phyloP scores from a whole-genome alignment of 1,140 invertebrate genomes.

The Spodoptera litura region DNA sequence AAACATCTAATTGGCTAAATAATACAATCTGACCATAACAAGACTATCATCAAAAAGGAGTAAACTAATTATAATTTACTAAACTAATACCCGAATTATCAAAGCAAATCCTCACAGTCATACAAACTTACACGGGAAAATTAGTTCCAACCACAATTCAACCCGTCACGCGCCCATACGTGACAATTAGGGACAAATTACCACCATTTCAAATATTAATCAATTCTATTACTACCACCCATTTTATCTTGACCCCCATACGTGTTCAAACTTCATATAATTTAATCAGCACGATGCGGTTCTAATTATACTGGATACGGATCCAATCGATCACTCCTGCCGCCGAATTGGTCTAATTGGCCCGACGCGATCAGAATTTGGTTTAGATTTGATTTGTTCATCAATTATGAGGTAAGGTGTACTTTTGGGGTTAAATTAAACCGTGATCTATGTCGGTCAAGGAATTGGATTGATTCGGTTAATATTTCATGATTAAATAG shows the following conservation, averaged over 20 bases:
- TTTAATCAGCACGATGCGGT: conserved; percentile 4
- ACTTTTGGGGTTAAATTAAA: conserved; percentile 21
- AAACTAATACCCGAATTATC: not conserved
- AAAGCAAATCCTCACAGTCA: not conserved
- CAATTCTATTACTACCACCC: conserved; percentile 35
- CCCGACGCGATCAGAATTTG: conserved; percentile 42
- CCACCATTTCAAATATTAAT: conserved; percentile 47
- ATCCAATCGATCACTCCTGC: conserved; percentile 43
- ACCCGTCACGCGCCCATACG: conserved; percentile 6
- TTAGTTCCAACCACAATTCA: not conserved
- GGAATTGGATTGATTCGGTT: too few relatives aligned
- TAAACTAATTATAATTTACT: too few relatives aligned
- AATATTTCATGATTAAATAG: too few relatives aligned
- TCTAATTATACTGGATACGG: conserved; percentile 28
- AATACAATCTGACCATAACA: too few relatives aligned
- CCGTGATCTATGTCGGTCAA: not conserved
- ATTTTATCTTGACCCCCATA: conserved; percentile 10
- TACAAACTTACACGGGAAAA: not conserved
- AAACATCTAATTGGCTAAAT: too few relatives aligned
- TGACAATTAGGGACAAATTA: conserved; percentile 47
- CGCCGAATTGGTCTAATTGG: conserved; percentile 32
- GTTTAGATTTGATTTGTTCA: conserved; percentile 41
- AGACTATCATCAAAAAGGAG: too few relatives aligned
- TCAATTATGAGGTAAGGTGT: conserved; percentile 11
- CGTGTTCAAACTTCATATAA: not conserved